Evolutionary conservation across 2,113 vertebrate genomes (phyloP).

Genomic region (Felis catus): DNA sequence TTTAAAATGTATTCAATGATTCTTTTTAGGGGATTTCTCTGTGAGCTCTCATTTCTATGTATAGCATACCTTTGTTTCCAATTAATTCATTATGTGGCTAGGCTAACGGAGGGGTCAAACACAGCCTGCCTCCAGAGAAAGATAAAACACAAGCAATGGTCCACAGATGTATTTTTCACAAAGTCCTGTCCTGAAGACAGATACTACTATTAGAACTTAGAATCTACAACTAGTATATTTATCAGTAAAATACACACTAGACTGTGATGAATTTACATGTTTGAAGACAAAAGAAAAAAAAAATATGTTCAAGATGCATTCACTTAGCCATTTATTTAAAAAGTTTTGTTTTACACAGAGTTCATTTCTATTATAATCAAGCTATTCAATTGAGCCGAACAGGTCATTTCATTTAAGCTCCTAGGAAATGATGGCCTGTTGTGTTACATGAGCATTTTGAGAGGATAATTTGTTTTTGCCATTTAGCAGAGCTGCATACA

Average conservation of each 20-base stretch:
- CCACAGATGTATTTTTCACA: constrained; percentile 76
- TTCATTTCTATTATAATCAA: constrained; percentile 36
- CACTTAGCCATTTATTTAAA: not conserved
- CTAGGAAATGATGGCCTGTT: not conserved
- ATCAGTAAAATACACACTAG: constrained; percentile 56
- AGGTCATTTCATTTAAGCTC: not conserved
- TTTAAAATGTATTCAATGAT: constrained; percentile 71
- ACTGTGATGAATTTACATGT: constrained; percentile 68
- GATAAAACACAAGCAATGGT: constrained; percentile 83
- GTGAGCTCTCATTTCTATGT: constrained; percentile 84
- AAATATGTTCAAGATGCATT: constrained; percentile 58
- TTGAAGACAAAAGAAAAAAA: constrained; percentile 42
- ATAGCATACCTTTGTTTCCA: constrained; percentile 83
- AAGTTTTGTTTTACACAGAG: constrained; percentile 23
- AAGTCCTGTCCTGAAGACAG: constrained; percentile 69
- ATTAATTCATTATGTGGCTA: constrained; percentile 86
- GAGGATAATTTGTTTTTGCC: not conserved
- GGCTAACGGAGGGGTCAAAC: constrained; percentile 84
- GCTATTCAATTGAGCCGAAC: not conserved
- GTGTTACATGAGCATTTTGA: constrained; percentile 31
- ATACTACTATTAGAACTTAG: constrained; percentile 67
- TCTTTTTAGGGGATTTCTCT: constrained; percentile 81
- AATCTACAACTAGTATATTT: constrained; percentile 74
- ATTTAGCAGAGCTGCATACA: not conserved
- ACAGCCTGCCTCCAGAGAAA: constrained; percentile 82